Base-by-base conservation (phyloP, 2,888 invertebrate species). In the Megastigmus dorsalis region DNA sequence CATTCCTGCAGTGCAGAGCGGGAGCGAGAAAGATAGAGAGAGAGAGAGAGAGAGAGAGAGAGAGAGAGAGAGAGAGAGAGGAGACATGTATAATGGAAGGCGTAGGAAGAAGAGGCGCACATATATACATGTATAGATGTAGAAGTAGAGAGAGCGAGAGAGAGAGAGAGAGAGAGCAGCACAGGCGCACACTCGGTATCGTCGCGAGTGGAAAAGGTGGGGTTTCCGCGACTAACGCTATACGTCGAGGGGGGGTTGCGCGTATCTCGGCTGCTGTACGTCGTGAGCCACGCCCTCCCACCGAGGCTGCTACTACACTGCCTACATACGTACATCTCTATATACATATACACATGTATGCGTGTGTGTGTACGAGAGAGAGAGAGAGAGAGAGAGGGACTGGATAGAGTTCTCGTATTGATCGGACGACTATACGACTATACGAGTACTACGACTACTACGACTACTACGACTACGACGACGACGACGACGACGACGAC, bases 371-470 rank as follows among this genome's bases (percentile, higher is more conserved):
- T n/a, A n/a, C n/a, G n/a, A n/a, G n/a, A n/a, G n/a, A n/a, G n/a
- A n/a, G n/a, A n/a, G n/a, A 3, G 50, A 10, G 50, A 20, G 81
- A 82, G 82, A 84, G n/a, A n/a, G 84, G 83, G 84, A 82, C 83
- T 84, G 84, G 84, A 85, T 85, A 82, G 82, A 81, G 84, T 82
- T 83, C 79, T 82, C 84, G 86, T 88, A 88, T 88, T 87, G 88
- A 88, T 87, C 87, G 86, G 74, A 3, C 52, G 60, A 67, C 72
- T 26, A 52, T 36, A 54, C 15, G 23, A 23, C 23, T n/a, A n/a
- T n/a, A n/a, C n/a, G n/a, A n/a, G n/a, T n/a, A n/a, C n/a, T n/a
- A n/a, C n/a, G n/a, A n/a, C n/a, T n/a, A n/a, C n/a, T n/a, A n/a
- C n/a, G n/a, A n/a, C n/a, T n/a, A n/a, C n/a, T n/a, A n/a, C n/a